Conservation (phyloP, 2,888 invertebrate genomes). For the Drosophila antonietae region DNA sequence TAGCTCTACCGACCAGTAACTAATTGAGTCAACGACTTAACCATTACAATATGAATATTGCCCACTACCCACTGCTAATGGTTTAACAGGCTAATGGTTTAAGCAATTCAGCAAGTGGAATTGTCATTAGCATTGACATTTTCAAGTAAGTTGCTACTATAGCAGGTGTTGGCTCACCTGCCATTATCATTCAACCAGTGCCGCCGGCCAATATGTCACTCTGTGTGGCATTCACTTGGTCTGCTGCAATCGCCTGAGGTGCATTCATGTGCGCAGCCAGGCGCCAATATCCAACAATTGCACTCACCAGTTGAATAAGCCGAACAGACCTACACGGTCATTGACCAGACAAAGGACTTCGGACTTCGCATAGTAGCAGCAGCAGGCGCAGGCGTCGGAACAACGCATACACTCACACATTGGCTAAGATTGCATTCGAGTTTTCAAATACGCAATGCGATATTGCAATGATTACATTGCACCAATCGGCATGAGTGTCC, state of each 20-base stretch:
- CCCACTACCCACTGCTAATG: not conserved
- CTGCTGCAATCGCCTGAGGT: constrained; percentile 6
- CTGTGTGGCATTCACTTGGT: constrained; percentile 12
- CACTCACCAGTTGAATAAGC: constrained; percentile 71
- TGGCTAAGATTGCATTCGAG: constrained; percentile 34
- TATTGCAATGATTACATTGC: constrained; percentile 62
- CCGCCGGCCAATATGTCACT: constrained; percentile 38
- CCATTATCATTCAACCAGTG: constrained; percentile 15
- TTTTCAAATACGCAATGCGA: constrained; percentile 54
- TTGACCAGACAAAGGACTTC: constrained; percentile 29
- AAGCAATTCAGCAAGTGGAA: constrained; percentile 5
- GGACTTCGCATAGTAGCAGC: constrained; percentile 9
- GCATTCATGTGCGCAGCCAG: constrained; percentile 47
- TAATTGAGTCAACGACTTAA: constrained; percentile 59
- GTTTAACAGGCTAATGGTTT: not conserved
- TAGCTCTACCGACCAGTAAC: constrained; percentile 21
- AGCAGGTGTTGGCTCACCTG: constrained; percentile 35
- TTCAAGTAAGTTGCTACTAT: constrained; percentile 28
- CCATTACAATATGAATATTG: constrained; percentile 18
- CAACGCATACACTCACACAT: constrained; percentile 1
- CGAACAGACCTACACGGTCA: constrained; percentile 10
- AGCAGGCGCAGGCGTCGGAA: not conserved
- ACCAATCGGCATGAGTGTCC: constrained; percentile 15
- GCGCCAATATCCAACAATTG: constrained; percentile 58
- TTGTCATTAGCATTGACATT: constrained; percentile 16